These are phyloP conservation scores for Zhuqinia jingwanae DNA, from an alignment of 2,888 invertebrate species.

Conservation along the genomic window DNA sequence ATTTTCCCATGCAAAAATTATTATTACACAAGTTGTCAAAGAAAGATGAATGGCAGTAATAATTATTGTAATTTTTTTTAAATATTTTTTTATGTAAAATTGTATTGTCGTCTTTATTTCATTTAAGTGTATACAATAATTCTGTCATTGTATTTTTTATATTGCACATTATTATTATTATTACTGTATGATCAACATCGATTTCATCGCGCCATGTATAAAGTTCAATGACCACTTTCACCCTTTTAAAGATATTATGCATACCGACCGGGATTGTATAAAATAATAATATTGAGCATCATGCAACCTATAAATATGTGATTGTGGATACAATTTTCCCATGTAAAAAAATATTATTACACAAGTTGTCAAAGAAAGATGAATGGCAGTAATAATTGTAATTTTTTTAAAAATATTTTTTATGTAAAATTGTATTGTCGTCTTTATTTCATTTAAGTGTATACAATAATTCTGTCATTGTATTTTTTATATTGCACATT, in stretches of 20 bases:
- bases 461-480: not conserved
- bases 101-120: conserved; percentile 5
- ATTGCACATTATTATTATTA: too few relatives aligned
- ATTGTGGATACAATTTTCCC: too few relatives aligned
- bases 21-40: too few relatives aligned
- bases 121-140: not conserved
- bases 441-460: not conserved
- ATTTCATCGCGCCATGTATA: too few relatives aligned
- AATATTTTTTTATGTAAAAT: not conserved
- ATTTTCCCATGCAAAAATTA: too few relatives aligned
- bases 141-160: not conserved
- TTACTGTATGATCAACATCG: not conserved
- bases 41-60: not conserved
- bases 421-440: not conserved
- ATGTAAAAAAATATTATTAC: too few relatives aligned
- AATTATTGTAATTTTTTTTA: not conserved
- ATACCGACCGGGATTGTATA: too few relatives aligned
- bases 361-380: too few relatives aligned
- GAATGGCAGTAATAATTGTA: not conserved
- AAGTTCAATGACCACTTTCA: too few relatives aligned
- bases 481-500: not conserved
- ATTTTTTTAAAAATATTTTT: not conserved
- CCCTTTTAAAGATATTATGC: too few relatives aligned
- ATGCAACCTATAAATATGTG: too few relatives aligned
- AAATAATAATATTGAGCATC: too few relatives aligned